Percentiles rank a stretch among this genome's conserved stretches.
Conservation (phyloP, 2,113 vertebrate species). For the Hymenochirus boettgeri region DNA sequence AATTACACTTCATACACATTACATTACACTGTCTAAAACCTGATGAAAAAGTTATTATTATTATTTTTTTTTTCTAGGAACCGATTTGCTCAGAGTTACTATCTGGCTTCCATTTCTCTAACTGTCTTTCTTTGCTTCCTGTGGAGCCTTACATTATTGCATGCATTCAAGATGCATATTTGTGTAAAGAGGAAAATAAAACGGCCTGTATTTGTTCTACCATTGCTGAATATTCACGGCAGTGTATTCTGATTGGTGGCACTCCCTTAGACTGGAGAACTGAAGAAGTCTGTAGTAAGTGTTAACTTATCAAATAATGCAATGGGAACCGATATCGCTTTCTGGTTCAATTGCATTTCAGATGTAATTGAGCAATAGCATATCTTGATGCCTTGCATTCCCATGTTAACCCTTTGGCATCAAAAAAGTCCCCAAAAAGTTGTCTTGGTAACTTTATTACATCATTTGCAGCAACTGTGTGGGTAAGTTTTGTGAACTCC, state of each 20-base stretch:
- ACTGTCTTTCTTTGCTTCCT: slow-evolving; percentile 53
- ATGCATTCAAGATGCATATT: slow-evolving; percentile 63
- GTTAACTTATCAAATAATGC: too few species aligned
- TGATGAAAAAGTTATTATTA: neutral
- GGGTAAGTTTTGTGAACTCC: too few species aligned
- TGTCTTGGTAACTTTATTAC: too few species aligned
- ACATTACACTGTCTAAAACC: too few species aligned
- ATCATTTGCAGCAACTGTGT: too few species aligned
- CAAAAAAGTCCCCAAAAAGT: too few species aligned
- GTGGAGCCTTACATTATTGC: slow-evolving; percentile 55
- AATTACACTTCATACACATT: too few species aligned
- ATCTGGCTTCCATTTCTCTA: slow-evolving; percentile 45
- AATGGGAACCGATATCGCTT: too few species aligned
- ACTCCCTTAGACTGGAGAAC: slow-evolving; percentile 65
- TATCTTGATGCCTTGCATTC: too few species aligned
- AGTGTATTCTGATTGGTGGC: slow-evolving; percentile 68
- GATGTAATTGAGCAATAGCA: too few species aligned
- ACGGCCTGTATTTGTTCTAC: slow-evolving; percentile 60
- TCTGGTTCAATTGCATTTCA: too few species aligned
- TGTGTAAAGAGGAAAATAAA: slow-evolving; percentile 12
- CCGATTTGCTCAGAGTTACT: slow-evolving; percentile 55
- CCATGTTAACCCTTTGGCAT: too few species aligned
- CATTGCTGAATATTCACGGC: slow-evolving; percentile 67
- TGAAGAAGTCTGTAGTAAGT: slow-evolving; percentile 63
- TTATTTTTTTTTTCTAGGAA: neutral